Evolutionary conservation across 1,140 invertebrate genomes (phyloP), one percentile per base, ranked within the genome.

Genomic region (Magallana gigas): DNA sequence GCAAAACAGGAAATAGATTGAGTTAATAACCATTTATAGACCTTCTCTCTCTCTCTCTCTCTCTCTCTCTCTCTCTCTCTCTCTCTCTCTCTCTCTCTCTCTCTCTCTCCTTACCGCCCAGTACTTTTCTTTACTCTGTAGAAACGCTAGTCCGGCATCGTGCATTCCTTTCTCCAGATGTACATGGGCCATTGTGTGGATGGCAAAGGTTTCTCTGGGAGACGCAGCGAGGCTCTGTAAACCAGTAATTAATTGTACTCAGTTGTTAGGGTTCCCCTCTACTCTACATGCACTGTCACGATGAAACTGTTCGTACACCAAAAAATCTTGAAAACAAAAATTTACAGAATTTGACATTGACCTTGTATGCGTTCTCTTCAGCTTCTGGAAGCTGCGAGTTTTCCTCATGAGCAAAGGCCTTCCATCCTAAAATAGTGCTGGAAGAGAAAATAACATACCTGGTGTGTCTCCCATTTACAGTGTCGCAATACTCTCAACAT

Each of bases 401-500:
- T 76, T 76, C 68, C 14, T 76, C 68, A 29, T 76, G 68, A 8
- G 68, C 68, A 76, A 76, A 76, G 68, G 68, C 68, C 14, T 29
- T 76, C 68, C 68, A 76, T 8, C 18, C 68, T 3, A 76, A 29
- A 0, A 76, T 76, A 11, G 68, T 76, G 11, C 68, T 76, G 36
- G 5, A 16, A 48, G 3, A 48, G 36, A 48, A 5, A 48, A 48
- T 48, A 48, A 5, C 23, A 23, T 23, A 0, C 23, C 23, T 23
- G 5, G 36, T 2, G 0, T 3, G 36, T 48, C 36, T 48, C 36
- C 36, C 36, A 48, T 48, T 48, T 48, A 48, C 5, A 48, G 36
- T 48, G 36, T 48, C 36, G 36, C 36, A 48, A 48, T 48, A 48
- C 5, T 48, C 36, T 48, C 3, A 48, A 48, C 36, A 48, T 48